These are phyloP conservation scores for Micropoecilia bifurca DNA, from an alignment of 2,797 vertebrate genomes.

Conservation along the genomic window DNA sequence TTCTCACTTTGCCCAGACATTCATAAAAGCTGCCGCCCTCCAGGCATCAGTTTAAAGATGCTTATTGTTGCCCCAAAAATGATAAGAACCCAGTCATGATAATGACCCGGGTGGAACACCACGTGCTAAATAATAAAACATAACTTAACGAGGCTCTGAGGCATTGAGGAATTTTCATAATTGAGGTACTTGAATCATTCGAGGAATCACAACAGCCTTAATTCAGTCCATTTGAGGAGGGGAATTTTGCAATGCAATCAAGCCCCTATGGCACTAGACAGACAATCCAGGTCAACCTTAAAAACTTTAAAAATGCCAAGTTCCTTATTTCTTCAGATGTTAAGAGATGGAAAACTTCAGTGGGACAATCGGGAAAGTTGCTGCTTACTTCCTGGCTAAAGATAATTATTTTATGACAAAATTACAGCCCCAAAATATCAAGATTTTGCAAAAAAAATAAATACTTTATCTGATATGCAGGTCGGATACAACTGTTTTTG, in stretches of 20 bases:
- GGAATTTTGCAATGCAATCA: background rate
- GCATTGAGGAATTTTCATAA: too few species aligned
- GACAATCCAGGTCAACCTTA: background rate
- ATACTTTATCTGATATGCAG: background rate
- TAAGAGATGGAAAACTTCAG: background rate
- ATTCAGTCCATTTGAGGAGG: background rate
- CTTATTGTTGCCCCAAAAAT: too few species aligned
- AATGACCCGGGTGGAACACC: too few species aligned
- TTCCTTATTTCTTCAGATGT: background rate
- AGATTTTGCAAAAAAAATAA: background rate
- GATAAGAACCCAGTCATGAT: too few species aligned
- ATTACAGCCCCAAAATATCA: background rate
- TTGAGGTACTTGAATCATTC: too few species aligned
- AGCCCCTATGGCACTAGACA: background rate
- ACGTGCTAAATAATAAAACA: too few species aligned
- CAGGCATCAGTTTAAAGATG: too few species aligned
- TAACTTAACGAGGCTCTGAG: too few species aligned
- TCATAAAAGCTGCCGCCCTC: too few species aligned
- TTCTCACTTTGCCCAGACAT: too few species aligned
- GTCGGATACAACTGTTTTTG: constrained; percentile 9
- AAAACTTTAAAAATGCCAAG: background rate
- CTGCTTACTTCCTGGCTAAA: background rate
- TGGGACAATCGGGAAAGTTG: background rate
- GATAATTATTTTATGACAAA: background rate
- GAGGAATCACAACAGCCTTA: too few species aligned